phyloP scores from a whole-genome alignment of 2,888 invertebrate genomes.

The Ennomos fuscantarius region DNA sequence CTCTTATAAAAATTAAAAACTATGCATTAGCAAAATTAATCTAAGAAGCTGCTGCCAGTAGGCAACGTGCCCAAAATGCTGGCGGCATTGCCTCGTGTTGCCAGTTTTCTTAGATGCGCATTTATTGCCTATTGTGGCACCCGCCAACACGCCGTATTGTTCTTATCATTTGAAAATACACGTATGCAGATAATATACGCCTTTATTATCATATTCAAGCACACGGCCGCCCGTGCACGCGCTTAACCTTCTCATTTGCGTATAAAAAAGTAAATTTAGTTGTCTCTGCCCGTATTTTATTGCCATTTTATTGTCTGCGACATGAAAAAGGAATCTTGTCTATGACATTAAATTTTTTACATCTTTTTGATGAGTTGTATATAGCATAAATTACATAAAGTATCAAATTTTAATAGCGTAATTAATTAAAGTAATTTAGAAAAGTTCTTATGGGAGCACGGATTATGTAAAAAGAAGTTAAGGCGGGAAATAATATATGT shows the following conservation, averaged over 20 bases:
- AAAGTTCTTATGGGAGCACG: constrained; percentile 25
- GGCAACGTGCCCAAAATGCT: too few species aligned
- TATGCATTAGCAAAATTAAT: too few species aligned
- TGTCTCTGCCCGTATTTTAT: constrained; percentile 51
- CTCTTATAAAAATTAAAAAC: too few species aligned
- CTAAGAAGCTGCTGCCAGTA: too few species aligned
- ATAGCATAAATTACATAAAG: constrained; percentile 29
- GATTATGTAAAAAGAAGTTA: constrained; percentile 28
- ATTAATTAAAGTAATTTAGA: constrained; percentile 30
- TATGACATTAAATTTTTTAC: constrained; percentile 36
- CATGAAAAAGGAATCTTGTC: constrained; percentile 36
- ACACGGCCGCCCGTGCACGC: constrained; percentile 55
- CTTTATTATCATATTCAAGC: constrained; percentile 56
- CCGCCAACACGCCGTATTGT: constrained; percentile 3
- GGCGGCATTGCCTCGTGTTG: too few species aligned
- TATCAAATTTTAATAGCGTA: constrained; percentile 30
- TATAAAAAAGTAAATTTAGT: constrained; percentile 50
- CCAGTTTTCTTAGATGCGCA: constrained; percentile 5
- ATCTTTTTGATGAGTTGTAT: constrained; percentile 34
- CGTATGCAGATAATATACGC: constrained; percentile 37
- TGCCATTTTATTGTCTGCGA: constrained; percentile 45
- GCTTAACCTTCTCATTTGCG: constrained; percentile 57
- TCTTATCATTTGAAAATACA: constrained; percentile 13
- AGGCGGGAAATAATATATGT: constrained; percentile 23
- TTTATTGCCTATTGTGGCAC: constrained; percentile 10